Evolutionary conservation across 2,888 invertebrate genomes (phyloP).

Genomic region (Hydraecia micacea): DNA sequence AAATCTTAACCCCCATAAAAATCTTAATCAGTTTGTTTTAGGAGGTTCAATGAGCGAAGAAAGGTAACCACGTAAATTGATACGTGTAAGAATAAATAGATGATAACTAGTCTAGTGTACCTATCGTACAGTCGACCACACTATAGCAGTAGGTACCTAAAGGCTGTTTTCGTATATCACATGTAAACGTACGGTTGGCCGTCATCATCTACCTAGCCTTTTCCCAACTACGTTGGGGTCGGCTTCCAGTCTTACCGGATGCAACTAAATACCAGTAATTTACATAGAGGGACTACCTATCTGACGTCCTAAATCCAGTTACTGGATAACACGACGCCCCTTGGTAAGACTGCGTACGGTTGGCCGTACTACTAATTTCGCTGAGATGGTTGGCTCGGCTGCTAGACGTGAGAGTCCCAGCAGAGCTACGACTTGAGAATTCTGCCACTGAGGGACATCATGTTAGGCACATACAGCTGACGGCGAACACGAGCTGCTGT

Average conservation of each 20-base stretch:
- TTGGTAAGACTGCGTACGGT: neutral
- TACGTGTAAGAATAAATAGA: constrained; percentile 10
- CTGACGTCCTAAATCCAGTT: neutral
- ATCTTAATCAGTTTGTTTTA: constrained; percentile 24
- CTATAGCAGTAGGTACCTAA: neutral
- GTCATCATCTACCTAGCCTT: neutral
- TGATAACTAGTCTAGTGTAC: neutral
- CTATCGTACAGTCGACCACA: neutral
- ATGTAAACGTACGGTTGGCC: neutral
- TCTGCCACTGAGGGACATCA: neutral
- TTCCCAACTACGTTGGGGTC: neutral
- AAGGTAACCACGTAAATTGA: constrained; percentile 1
- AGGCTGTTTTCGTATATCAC: neutral
- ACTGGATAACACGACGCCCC: neutral
- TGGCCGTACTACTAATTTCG: neutral
- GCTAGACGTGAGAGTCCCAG: neutral
- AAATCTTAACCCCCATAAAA: neutral
- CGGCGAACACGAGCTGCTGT: neutral
- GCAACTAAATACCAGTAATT: neutral
- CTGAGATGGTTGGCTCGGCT: neutral
- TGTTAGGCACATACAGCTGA: neutral
- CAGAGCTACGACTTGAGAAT: too few relatives aligned
- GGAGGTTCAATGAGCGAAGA: constrained; percentile 12
- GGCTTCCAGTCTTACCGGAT: neutral
- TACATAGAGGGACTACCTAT: neutral